Conservation (phyloP, 2,888 invertebrate genomes). For the Branchellion lobata region DNA sequence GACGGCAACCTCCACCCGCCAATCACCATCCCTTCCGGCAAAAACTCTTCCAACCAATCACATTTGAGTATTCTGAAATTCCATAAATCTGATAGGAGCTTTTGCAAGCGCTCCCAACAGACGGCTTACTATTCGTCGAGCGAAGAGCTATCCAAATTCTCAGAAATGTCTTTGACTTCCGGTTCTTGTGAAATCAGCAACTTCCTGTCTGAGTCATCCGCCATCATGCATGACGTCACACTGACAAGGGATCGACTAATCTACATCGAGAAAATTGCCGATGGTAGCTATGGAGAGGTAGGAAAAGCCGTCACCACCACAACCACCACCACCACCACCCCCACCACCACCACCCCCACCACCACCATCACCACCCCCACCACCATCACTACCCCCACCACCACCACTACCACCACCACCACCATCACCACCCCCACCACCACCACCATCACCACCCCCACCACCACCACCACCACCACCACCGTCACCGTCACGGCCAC, state of each 20-base stretch:
- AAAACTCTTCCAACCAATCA: slow-evolving; percentile 2
- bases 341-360: no score
- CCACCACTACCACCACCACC: no score
- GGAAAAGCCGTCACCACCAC: no score
- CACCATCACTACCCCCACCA: no score
- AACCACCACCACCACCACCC: no score
- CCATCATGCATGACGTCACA: neutral
- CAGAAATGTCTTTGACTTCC: neutral
- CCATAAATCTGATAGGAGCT: neutral
- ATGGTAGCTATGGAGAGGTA: slow-evolving; percentile 31
- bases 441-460: no score
- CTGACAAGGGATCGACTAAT: slow-evolving; percentile 31
- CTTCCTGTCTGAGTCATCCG: slow-evolving; percentile 11
- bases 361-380: no score
- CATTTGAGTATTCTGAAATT: neutral
- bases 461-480: no score
- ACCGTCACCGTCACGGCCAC: no score
- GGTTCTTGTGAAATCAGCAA: slow-evolving; percentile 16
- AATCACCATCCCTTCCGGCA: no score
- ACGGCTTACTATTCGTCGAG: neutral
- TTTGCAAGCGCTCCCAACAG: neutral
- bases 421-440: no score
- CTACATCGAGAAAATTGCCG: slow-evolving; percentile 11
- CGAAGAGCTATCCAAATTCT: slow-evolving; percentile 15
- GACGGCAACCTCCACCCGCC: neutral